Evolutionary conservation across 2,888 invertebrate species (phyloP).

Genomic region (Rotaria macrura): DNA sequence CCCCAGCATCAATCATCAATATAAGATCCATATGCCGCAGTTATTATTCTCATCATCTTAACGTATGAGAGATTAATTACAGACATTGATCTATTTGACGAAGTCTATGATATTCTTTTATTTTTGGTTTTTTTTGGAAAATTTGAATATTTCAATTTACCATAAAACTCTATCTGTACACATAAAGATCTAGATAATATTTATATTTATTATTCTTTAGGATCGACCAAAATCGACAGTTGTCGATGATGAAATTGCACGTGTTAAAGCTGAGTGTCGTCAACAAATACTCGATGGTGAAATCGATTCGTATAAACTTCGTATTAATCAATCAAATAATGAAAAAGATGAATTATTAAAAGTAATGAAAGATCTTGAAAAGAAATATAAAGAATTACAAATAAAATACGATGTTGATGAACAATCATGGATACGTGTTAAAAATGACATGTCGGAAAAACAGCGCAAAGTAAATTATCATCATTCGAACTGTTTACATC

Average conservation of each 20-base stretch:
- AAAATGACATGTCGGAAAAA: not conserved
- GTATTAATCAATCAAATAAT: not conserved
- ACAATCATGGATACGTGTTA: not conserved
- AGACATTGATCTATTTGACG: too few relatives aligned
- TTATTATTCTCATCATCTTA: too few relatives aligned
- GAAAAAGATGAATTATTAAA: slow-evolving; percentile 15
- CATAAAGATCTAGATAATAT: too few relatives aligned
- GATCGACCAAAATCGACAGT: not conserved
- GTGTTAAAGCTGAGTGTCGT: not conserved
- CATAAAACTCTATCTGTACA: too few relatives aligned
- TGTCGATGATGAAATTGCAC: not conserved
- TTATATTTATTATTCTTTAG: too few relatives aligned
- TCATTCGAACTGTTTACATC: too few relatives aligned
- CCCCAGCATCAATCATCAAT: too few relatives aligned
- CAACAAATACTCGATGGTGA: not conserved
- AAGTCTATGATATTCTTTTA: too few relatives aligned
- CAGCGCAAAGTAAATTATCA: not conserved
- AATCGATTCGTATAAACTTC: not conserved
- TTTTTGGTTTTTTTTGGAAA: too few relatives aligned
- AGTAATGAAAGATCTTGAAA: not conserved
- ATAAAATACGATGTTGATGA: not conserved
- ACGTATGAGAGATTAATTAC: too few relatives aligned
- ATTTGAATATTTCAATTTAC: too few relatives aligned
- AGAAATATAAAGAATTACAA: slow-evolving; percentile 11
- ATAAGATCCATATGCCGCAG: too few relatives aligned